Evolutionary conservation across 2,888 invertebrate species (phyloP), one percentile per base, ranked within the genome.

Genomic region (Odontomyia ornata): DNA sequence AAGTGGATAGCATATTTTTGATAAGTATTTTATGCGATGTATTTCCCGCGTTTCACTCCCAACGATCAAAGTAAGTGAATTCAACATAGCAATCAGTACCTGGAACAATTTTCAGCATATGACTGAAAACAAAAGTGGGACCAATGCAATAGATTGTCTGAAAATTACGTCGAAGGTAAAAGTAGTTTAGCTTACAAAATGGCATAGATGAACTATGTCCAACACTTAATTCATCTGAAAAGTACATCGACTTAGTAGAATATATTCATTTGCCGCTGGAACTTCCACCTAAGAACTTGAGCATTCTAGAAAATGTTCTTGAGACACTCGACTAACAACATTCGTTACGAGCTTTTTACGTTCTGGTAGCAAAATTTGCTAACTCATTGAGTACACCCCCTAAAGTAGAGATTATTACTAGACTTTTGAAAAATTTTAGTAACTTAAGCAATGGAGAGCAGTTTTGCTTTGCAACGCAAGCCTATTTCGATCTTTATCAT

Each of bases 321-420:
- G 97, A 96, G 85, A 96, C 97, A 0, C 89, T 98, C 78, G 95
- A 97, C 85, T 95, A 97, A 83, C 95, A 96, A 83, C 96, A 98
- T 87, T 96, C 97, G 9, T 87, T 97, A 77, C 97, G 96, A 69
- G 93, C 96, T 75, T 87, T 97, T 77, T 95, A 94, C 77, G 95
- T 98, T 36, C 88, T 98, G 81, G 92, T 92, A 82, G 95, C 94
- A 1, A 94, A 94, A 86, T 92, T 93, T 83, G 91, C 91, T 75
- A 85, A 91, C 78, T 89, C 91, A 21, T 87, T 87, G 84, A 83
- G 82, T 7, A 81, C 83, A 28, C 79, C 81, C 0, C 81, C 83
- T 62, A 85, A 86, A 77, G 82, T 86, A 1, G 80, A 82, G 67
- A 83, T 82, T 75, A 80, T 87, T 21, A 93, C 92, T 83, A 91